These are phyloP conservation scores for Rhinoderma darwinii DNA, from an alignment of 2,113 vertebrate genomes.

Conservation along the genomic window DNA sequence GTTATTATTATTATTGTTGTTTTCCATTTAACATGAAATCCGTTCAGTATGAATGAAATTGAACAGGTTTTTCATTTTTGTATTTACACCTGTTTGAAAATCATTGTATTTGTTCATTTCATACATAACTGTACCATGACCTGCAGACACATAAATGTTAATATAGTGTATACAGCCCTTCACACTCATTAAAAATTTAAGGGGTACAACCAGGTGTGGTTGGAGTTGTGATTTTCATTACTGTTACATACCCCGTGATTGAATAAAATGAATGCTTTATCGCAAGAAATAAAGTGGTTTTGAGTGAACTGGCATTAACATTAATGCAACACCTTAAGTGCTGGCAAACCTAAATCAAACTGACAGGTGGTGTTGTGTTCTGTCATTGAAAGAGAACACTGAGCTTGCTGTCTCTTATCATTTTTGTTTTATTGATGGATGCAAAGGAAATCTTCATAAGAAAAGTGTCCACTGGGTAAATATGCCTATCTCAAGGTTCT, in stretches of 20 bases:
- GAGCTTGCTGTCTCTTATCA: conserved; percentile 75
- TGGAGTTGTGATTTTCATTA: conserved; percentile 37
- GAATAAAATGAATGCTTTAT: conserved; percentile 30
- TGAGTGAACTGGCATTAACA: conserved; percentile 53
- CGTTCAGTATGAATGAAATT: background rate
- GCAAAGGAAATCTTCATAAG: conserved; percentile 54
- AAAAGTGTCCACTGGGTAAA: conserved; percentile 55
- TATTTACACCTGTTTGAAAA: background rate
- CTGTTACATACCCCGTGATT: conserved; percentile 11
- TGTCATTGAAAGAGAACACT: conserved; percentile 64
- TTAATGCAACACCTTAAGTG: conserved; percentile 59
- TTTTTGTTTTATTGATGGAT: conserved; percentile 63
- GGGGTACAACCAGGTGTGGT: conserved; percentile 29
- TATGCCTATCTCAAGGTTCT: conserved; percentile 56
- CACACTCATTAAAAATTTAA: conserved; percentile 39
- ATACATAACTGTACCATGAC: conserved; percentile 14
- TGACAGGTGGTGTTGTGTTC: conserved; percentile 56
- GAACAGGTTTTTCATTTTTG: background rate
- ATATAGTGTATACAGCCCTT: conserved; percentile 7
- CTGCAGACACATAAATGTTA: conserved; percentile 21
- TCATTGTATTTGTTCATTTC: conserved; percentile 15
- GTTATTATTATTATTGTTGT: background rate
- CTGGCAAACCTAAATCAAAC: conserved; percentile 53
- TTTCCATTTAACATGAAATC: background rate
- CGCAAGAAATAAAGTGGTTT: conserved; percentile 40